These are phyloP conservation scores for Phylloscopus collybita DNA, from an alignment of 2,797 vertebrate genomes.

Conservation along the genomic window DNA sequence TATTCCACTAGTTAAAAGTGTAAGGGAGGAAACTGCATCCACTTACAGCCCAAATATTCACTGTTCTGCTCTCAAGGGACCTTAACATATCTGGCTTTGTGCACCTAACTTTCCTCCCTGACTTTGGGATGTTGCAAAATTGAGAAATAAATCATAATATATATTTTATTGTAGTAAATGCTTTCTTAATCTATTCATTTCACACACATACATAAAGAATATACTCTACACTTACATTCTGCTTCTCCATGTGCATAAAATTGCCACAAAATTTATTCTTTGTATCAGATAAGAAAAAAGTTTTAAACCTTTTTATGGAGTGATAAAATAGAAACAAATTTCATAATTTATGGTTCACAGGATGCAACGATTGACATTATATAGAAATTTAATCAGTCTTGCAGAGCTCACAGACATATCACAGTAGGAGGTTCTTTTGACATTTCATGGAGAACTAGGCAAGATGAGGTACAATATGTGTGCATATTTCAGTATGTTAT, in stretches of 20 bases:
- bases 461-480: slow-evolving; percentile 68
- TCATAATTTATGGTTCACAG: slow-evolving; percentile 79
- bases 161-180: not conserved
- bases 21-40: slow-evolving; percentile 14
- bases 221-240: not conserved
- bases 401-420: slow-evolving; percentile 73
- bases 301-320: slow-evolving; percentile 70
- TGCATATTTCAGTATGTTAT: slow-evolving; percentile 69
- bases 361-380: slow-evolving; percentile 74
- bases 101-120: slow-evolving; percentile 5
- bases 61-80: not conserved
- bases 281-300: slow-evolving; percentile 13
- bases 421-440: slow-evolving; percentile 79
- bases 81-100: not conserved
- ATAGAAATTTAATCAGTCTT: slow-evolving; percentile 81
- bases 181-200: slow-evolving; percentile 2
- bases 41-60: not conserved
- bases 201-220: not conserved
- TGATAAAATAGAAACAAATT: slow-evolving; percentile 76
- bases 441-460: slow-evolving; percentile 80
- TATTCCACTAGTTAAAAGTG: slow-evolving; percentile 38
- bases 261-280: slow-evolving; percentile 47
- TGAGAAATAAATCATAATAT: not conserved
- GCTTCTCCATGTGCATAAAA: slow-evolving; percentile 15
- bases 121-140: not conserved